Conservation (phyloP, 2,888 invertebrate genomes). For the Plebejus argus region DNA sequence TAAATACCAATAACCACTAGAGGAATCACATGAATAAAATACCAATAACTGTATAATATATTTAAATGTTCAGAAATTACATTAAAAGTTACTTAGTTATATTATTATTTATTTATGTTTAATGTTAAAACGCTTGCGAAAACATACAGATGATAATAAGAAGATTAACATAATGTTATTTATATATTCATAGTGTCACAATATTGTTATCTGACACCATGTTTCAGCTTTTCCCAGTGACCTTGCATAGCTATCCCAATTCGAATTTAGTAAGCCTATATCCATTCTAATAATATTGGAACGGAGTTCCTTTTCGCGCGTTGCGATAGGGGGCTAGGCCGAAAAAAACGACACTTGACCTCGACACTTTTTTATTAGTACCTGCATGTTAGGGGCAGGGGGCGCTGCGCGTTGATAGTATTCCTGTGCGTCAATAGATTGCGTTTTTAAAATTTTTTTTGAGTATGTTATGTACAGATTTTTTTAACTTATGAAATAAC, state of each 20-base stretch:
- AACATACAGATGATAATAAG: not conserved
- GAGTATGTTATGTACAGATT: too few relatives aligned
- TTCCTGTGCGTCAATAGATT: too few relatives aligned
- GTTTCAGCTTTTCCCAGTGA: constrained; percentile 6
- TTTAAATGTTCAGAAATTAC: not conserved
- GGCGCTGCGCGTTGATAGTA: too few relatives aligned
- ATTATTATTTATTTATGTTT: constrained; percentile 2
- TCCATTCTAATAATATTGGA: too few relatives aligned
- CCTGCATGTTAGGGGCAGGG: too few relatives aligned
- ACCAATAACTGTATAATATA: not conserved
- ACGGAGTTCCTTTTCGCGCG: too few relatives aligned
- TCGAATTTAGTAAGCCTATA: not conserved
- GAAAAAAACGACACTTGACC: too few relatives aligned
- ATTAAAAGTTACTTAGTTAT: constrained; percentile 2
- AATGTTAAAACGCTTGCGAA: not conserved
- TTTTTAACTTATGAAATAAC: too few relatives aligned
- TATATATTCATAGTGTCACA: constrained; percentile 9
- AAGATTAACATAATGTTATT: constrained; percentile 1
- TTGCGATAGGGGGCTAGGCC: too few relatives aligned
- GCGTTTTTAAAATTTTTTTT: too few relatives aligned
- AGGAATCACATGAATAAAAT: not conserved
- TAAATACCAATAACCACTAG: not conserved
- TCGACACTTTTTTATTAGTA: too few relatives aligned
- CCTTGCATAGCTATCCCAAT: not conserved
- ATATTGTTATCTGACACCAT: constrained; percentile 18